A percentile compares a stretch with the other conserved stretches of the same genome.
Conservation (phyloP, 2,888 invertebrate species). For the Chrysomela aeneicollis region DNA sequence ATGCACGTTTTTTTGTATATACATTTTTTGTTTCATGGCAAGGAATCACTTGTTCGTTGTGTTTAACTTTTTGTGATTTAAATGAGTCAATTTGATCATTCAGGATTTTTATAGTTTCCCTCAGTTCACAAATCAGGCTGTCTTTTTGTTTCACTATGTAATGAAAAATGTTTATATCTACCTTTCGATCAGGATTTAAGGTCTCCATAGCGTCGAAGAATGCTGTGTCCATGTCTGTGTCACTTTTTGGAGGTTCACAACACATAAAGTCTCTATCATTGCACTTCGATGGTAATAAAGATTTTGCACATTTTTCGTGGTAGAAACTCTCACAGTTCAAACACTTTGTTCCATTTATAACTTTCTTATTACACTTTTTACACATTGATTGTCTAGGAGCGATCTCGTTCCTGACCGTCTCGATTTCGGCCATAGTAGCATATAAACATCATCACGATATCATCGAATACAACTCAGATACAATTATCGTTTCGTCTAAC, state of each 20-base stretch:
- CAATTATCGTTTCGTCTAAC: too few relatives aligned
- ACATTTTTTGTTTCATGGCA: not conserved
- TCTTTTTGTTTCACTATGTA: too few relatives aligned
- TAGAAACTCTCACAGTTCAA: slow-evolving; percentile 16
- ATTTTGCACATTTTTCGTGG: slow-evolving; percentile 15
- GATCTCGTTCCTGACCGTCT: slow-evolving; percentile 6
- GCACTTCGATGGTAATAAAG: slow-evolving; percentile 6
- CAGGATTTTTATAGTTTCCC: slow-evolving; percentile 16
- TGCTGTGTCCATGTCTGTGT: slow-evolving; percentile 15
- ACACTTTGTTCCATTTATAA: slow-evolving; percentile 11
- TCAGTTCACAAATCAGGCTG: too few relatives aligned
- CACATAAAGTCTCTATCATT: not conserved
- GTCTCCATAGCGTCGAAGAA: slow-evolving; percentile 13
- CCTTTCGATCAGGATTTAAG: slow-evolving; percentile 22
- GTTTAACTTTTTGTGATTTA: slow-evolving; percentile 13
- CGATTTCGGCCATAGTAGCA: slow-evolving; percentile 8
- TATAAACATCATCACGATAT: too few relatives aligned
- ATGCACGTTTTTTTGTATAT: too few relatives aligned
- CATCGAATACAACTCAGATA: too few relatives aligned
- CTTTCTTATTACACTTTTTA: slow-evolving; percentile 17
- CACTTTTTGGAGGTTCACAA: slow-evolving; percentile 6
- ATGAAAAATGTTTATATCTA: too few relatives aligned
- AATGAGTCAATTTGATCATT: slow-evolving; percentile 8
- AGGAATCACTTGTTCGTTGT: slow-evolving; percentile 4
- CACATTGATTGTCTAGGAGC: slow-evolving; percentile 10